Base-by-base conservation (phyloP, 2,797 vertebrate species). In the Steatocranus sp. region DNA sequence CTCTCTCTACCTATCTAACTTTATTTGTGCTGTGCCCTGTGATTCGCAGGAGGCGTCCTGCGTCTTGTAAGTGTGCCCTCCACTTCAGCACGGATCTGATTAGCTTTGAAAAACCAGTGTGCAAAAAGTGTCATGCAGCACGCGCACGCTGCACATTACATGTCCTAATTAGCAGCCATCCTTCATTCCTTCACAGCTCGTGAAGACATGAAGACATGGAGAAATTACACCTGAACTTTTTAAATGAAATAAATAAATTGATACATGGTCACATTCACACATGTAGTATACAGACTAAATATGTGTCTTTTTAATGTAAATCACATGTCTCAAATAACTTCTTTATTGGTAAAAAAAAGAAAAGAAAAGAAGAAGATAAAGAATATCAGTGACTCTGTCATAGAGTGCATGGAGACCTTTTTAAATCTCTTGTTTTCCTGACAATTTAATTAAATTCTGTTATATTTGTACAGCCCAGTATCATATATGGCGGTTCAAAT, bases 61-160 rank as follows among this genome's bases (percentile, higher is more conserved):
- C 7, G 56, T 23, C 27, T 15, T 63, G 48, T 11, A 61, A 66
- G 83, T 7, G 6, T 73, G 43, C 61, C 18, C 23, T 63, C 78
- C 86, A 83, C 86, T 81, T 84, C 38, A 68, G 27, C 83, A 82
- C 15, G 7, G 49, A 79, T 74, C 51, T 56, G 78, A 86, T 88
- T 84, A 86, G 76, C 36, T 83, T 63, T 32, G 17, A 66, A 79
- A 61, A 85, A 83, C 17, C 75, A 30, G 15, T 48, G 48, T 54
- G 73, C 48, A 23, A 51, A 54, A 80, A 32, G 30, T 48, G 66
- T 77, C 25, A 48, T 27, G 48, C 46, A 14, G 8, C 27, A 17
- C 20, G 12, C 10, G 10, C 58, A 82, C n/a, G 30, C 9, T 10
- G 15, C 34, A 27, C 27, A 9, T 41, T 25, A 32, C 43, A 63